Evolutionary conservation across 1,140 invertebrate species (phyloP).

Genomic region (Drosophila kohkoa): DNA sequence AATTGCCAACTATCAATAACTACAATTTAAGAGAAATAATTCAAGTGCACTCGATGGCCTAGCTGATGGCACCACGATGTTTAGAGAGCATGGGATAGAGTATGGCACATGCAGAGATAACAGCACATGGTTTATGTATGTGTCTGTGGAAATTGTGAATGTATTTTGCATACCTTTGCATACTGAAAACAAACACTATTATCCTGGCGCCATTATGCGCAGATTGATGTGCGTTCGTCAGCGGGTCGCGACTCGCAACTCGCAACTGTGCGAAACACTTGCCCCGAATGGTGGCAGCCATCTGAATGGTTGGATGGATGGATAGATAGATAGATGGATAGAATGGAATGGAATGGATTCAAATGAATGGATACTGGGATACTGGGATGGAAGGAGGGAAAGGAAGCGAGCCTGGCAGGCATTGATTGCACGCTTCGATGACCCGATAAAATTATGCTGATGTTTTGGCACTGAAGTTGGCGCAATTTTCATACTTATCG

Average conservation of each 20-base stretch:
- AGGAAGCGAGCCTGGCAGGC: slow-evolving; percentile 25
- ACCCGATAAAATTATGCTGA: slow-evolving; percentile 63
- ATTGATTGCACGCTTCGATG: slow-evolving; percentile 61
- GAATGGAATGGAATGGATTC: slow-evolving; percentile 27
- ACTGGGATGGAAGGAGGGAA: neutral
- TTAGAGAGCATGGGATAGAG: neutral
- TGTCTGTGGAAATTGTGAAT: slow-evolving; percentile 38
- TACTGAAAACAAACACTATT: slow-evolving; percentile 76
- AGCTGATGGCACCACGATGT: neutral
- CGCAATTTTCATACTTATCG: slow-evolving; percentile 38
- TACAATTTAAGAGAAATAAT: no score
- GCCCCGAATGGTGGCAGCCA: no score
- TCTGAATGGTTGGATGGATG: slow-evolving; percentile 20
- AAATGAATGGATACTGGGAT: slow-evolving; percentile 25
- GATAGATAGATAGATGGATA: slow-evolving; percentile 20
- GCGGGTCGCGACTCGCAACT: neutral
- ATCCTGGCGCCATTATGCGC: slow-evolving; percentile 71
- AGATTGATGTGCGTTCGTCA: slow-evolving; percentile 71
- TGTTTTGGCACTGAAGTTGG: slow-evolving; percentile 27
- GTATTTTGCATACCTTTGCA: slow-evolving; percentile 74
- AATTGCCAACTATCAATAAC: no score
- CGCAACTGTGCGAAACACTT: slow-evolving; percentile 18
- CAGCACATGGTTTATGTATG: slow-evolving; percentile 27
- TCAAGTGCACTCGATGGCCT: no score
- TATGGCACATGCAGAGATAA: slow-evolving; percentile 28